These are phyloP conservation scores for Datnioides undecimradiatus DNA, from an alignment of 2,113 vertebrate genomes.

Conservation along the genomic window DNA sequence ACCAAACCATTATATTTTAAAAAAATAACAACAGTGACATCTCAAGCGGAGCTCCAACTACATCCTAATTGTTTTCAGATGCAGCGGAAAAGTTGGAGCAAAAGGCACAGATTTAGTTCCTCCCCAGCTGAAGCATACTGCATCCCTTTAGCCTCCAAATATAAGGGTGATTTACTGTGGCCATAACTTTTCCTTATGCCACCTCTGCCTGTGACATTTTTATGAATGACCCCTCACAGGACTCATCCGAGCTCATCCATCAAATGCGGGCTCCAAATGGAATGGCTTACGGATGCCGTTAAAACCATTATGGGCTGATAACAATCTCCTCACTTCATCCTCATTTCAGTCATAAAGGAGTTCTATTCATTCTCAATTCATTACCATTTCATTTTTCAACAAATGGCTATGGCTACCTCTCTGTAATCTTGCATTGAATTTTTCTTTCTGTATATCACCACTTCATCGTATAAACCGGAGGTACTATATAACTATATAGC, in stretches of 20 bases:
- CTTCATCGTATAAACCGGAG: not conserved
- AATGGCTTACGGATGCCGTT: constrained; percentile 45
- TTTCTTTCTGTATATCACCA: not conserved
- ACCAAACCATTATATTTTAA: not conserved
- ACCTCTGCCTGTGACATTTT: constrained; percentile 70
- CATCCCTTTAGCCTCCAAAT: constrained; percentile 28
- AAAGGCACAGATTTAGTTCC: not conserved
- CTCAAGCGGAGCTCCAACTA: not conserved
- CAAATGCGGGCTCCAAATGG: constrained; percentile 42
- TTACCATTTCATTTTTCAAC: constrained; percentile 38
- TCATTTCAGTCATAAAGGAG: constrained; percentile 42
- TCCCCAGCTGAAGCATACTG: not conserved
- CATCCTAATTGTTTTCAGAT: not conserved
- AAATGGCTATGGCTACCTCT: constrained; percentile 1
- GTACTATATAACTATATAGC: not conserved
- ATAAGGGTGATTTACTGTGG: constrained; percentile 71
- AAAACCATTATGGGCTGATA: constrained; percentile 61
- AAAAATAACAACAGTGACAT: not conserved
- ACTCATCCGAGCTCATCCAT: constrained; percentile 62
- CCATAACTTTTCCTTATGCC: constrained; percentile 59
- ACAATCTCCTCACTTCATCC: constrained; percentile 52
- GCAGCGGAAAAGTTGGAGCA: not conserved
- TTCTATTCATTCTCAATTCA: constrained; percentile 41
- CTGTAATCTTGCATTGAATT: not conserved
- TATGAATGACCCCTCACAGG: constrained; percentile 68